Evolutionary conservation across 2,888 invertebrate species (phyloP).

Genomic region (Aporophyla lueneburgensis): DNA sequence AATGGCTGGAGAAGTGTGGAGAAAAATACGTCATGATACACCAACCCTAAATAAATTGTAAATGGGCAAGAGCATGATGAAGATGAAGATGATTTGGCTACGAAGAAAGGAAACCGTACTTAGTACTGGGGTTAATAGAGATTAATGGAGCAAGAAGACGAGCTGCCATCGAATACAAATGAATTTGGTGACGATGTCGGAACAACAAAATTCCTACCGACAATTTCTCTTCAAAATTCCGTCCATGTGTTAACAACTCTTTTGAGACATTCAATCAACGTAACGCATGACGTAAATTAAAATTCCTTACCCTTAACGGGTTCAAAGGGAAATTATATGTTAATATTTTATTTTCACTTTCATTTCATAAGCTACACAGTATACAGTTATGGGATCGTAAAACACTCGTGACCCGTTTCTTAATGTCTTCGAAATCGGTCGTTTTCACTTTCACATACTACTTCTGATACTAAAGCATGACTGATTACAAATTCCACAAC

Average conservation of each 20-base stretch:
- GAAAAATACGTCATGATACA: too few species aligned
- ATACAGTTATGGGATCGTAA: conserved; percentile 63
- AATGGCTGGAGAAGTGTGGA: neutral
- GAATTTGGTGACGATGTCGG: too few species aligned
- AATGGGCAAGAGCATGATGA: too few species aligned
- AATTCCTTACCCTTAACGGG: conserved; percentile 10
- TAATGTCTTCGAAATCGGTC: conserved; percentile 67
- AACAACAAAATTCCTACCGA: too few species aligned
- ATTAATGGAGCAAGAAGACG: neutral
- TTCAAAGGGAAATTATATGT: conserved; percentile 53
- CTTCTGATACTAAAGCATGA: conserved; percentile 45
- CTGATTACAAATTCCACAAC: conserved; percentile 43
- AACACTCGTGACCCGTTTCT: conserved; percentile 67
- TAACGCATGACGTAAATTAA: conserved; percentile 20
- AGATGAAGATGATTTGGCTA: neutral
- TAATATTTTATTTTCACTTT: conserved; percentile 70
- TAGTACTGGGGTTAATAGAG: neutral
- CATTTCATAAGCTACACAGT: conserved; percentile 60
- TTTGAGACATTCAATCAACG: neutral
- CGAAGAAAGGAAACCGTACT: neutral
- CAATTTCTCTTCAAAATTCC: neutral
- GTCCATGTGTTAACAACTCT: neutral
- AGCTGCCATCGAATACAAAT: neutral
- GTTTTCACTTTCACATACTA: conserved; percentile 70
- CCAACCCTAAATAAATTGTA: too few species aligned